Percentiles rank a stretch among this genome's conserved stretches.
phyloP scores from a whole-genome alignment of 2,113 vertebrate genomes.

The Probosciger aterrimus region DNA sequence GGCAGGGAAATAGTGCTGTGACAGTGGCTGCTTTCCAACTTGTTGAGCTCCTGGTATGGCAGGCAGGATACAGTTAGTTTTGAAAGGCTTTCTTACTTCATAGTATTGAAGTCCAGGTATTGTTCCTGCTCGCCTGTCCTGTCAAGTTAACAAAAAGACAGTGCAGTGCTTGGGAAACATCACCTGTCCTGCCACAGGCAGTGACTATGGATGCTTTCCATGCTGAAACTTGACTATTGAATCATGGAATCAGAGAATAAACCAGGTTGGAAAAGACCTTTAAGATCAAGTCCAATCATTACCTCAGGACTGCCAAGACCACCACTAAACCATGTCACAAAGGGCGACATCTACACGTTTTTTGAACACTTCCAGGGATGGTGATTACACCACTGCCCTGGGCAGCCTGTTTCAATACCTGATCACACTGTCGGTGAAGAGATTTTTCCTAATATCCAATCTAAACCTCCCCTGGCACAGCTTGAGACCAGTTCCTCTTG shows the following conservation, averaged over 20 bases:
- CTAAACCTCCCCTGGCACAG: neutral
- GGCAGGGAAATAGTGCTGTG: fast-evolving
- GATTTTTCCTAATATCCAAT: neutral
- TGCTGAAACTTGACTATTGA: neutral
- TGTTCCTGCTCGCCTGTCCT: fast-evolving
- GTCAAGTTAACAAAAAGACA: neutral
- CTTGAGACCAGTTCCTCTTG: neutral
- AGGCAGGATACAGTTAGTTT: neutral
- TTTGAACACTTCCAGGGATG: neutral
- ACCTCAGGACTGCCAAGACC: neutral
- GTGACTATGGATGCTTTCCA: fast-evolving
- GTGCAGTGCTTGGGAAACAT: fast-evolving
- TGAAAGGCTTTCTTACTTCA: neutral
- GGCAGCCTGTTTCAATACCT: neutral
- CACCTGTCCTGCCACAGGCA: fast-evolving
- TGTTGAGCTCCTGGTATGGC: neutral
- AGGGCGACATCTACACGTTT: neutral
- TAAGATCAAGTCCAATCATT: neutral
- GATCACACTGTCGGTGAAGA: neutral
- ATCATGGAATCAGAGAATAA: neutral
- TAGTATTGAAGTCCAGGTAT: fast-evolving
- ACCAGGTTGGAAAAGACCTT: neutral
- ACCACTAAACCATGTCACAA: neutral
- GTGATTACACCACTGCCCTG: neutral
- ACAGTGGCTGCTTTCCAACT: neutral